Percentiles rank a stretch among this genome's conserved stretches.
phyloP scores from a whole-genome alignment of 1,140 invertebrate genomes.

The Meloidogyne hapla region DNA sequence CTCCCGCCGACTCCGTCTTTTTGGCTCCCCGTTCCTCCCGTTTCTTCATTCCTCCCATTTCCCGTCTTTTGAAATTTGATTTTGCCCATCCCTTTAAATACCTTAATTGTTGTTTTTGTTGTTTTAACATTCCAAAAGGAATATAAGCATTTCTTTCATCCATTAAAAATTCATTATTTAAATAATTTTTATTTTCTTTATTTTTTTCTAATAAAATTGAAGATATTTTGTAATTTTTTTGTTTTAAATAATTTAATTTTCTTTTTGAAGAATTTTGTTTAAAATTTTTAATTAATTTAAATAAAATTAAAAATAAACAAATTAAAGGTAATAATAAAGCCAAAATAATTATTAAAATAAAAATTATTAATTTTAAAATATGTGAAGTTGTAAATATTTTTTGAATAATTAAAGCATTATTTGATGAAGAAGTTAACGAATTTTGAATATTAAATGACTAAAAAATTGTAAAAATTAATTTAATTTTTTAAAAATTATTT shows the following conservation, averaged over 20 bases:
- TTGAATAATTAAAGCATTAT: not conserved
- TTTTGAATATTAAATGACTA: too few relatives aligned
- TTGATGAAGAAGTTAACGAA: not conserved
- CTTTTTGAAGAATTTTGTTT: not conserved
- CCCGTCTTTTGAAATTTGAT: too few relatives aligned
- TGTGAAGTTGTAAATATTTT: not conserved
- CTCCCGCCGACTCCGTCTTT: too few relatives aligned
- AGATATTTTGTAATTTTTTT: not conserved
- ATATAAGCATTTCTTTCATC: too few relatives aligned
- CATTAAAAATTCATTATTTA: not conserved
- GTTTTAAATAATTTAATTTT: not conserved
- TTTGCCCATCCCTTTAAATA: too few relatives aligned
- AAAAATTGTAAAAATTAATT: too few relatives aligned
- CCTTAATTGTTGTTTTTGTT: too few relatives aligned
- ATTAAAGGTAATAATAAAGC: slow-evolving; percentile 1
- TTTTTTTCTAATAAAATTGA: not conserved
- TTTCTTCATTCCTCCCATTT: too few relatives aligned
- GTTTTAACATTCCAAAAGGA: too few relatives aligned
- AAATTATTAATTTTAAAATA: not conserved
- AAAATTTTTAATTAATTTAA: not conserved
- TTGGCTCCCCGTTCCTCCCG: too few relatives aligned
- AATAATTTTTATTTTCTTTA: not conserved
- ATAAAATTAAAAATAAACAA: not conserved
- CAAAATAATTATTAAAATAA: slow-evolving; percentile 3
- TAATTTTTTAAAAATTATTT: not conserved